Base-by-base conservation (phyloP, 2,797 vertebrate species). In the Adelosebastes latens region DNA sequence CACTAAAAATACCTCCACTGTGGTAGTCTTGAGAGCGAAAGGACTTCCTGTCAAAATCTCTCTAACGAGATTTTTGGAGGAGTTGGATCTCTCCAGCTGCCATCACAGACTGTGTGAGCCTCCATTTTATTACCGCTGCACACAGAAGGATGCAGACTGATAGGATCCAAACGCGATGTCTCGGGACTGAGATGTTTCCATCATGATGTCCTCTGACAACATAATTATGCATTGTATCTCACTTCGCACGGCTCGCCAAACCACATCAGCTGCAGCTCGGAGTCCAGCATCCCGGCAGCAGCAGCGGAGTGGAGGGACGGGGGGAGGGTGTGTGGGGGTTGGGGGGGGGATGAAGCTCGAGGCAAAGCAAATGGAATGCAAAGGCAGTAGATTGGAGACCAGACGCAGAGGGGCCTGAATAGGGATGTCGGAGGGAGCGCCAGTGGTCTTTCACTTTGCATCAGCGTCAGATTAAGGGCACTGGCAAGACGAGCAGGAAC, bases 181-280 rank as follows among this genome's bases (percentile, higher is more conserved):
- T 64, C 24, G 31, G 42, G 76, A 87, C 85, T 59, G 80, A 91
- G 89, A 91, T 52, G 60, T 81, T 92, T 90, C 89, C 88, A 90
- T 93, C 77, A 80, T 73, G 83, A 92, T 89, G 84, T 90, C 82
- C 89, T 92, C 83, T 92, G 94, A 94, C 93, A 94, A 91, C 87
- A 92, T 94, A 93, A 95, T 95, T 94, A 94, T 91, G 91, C 91
- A 92, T 84, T 90, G 90, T 93, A 90, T 91, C 91, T 89, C 78
- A 83, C 85, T 92, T 87, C 25, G 34, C 85, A 92, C 74, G 66
- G 75, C 82, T 92, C 80, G 81, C 89, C 92, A 91, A 92, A 90
- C 88, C 90, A 88, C 87, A 92, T 90, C 89, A 92, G 84, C 89
- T 72, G 63, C 81, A 87, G 79, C 86, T 91, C 77, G 14, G 31